These are phyloP conservation scores for Cerceris ruficornis DNA, from an alignment of 2,888 invertebrate species.

Conservation along the genomic window DNA sequence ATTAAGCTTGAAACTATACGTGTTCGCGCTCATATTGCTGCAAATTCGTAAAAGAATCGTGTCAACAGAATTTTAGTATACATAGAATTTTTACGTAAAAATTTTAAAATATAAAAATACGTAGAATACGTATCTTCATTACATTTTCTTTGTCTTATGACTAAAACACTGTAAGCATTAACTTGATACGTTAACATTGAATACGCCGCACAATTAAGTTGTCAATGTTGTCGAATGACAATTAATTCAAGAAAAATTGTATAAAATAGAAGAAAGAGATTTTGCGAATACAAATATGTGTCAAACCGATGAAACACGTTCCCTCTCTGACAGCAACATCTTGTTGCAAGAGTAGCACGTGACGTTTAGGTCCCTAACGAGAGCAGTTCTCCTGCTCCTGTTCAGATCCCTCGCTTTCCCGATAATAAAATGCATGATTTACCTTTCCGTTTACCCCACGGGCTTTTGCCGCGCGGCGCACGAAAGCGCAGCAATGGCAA, in stretches of 20 bases:
- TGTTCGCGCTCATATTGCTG: conserved; percentile 29
- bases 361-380: conserved; percentile 45
- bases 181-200: too few species aligned
- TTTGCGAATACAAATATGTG: conserved; percentile 39
- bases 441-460: conserved; percentile 67
- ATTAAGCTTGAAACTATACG: conserved; percentile 69
- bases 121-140: too few species aligned
- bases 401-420: conserved; percentile 41
- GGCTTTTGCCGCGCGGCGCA: conserved; percentile 22
- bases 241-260: background rate
- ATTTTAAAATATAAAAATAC: background rate
- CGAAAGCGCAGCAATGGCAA: conserved; percentile 44
- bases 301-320: conserved; percentile 25
- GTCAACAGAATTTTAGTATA: background rate
- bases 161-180: too few species aligned
- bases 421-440: conserved; percentile 80
- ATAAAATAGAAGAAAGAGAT: background rate
- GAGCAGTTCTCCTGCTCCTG: conserved; percentile 15
- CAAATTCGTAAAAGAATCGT: background rate
- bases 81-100: background rate
- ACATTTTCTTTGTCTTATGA: too few species aligned
- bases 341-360: conserved; percentile 10
- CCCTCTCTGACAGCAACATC: conserved; percentile 16
- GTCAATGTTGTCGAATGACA: too few species aligned
- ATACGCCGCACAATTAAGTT: too few species aligned